Conservation (phyloP, 2,113 vertebrate species). For the Rhea pennata region DNA sequence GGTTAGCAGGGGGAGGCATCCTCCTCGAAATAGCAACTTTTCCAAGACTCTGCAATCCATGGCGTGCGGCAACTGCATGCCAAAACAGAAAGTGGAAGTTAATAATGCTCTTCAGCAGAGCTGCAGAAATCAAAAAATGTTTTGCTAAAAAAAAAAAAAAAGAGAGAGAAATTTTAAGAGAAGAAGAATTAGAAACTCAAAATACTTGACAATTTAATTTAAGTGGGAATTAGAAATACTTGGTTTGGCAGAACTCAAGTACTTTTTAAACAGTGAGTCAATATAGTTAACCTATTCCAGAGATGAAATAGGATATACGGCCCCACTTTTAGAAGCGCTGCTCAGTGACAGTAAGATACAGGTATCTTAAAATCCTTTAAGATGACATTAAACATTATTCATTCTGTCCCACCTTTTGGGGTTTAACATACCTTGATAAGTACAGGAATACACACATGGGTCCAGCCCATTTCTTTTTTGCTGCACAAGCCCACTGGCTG, state of each 20-base stretch:
- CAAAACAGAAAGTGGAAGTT: background rate
- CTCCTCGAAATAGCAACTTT: constrained; percentile 97
- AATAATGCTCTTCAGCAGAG: background rate
- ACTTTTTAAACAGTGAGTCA: background rate
- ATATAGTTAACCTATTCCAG: background rate
- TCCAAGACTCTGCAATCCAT: constrained; percentile 99
- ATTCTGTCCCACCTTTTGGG: background rate
- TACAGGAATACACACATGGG: background rate
- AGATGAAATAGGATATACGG: background rate
- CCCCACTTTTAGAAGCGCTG: background rate
- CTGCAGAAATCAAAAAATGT: fast-evolving
- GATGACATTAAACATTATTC: background rate
- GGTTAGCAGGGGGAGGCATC: constrained; percentile 97
- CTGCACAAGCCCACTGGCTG: background rate
- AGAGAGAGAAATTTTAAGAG: background rate
- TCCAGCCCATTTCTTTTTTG: background rate
- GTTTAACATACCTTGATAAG: background rate
- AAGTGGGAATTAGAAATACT: background rate
- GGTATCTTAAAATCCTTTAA: background rate
- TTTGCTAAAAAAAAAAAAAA: background rate
- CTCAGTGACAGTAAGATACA: background rate
- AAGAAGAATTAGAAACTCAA: background rate
- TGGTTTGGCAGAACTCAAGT: background rate
- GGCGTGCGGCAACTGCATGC: constrained; percentile 90
- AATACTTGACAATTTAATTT: background rate